Percentiles rank a stretch among this genome's conserved stretches.
Conservation (phyloP, 2,888 invertebrate species). For the Melanotus villosus region DNA sequence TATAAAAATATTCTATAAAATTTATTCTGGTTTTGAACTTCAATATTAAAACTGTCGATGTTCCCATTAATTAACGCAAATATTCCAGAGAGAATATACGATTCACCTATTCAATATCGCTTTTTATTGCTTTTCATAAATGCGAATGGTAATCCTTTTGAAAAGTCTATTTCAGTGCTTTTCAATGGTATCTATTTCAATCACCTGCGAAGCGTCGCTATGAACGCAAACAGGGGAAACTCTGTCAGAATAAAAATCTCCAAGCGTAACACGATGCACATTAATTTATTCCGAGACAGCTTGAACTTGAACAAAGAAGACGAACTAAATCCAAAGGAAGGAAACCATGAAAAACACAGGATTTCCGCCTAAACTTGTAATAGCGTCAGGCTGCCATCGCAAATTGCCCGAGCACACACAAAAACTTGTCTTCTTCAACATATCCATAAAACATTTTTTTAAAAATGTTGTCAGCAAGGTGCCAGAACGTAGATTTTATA, state of each 20-base stretch:
- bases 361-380: slow-evolving; percentile 44
- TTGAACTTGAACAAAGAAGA: slow-evolving; percentile 40
- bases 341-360: slow-evolving; percentile 42
- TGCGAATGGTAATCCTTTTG: too few species aligned
- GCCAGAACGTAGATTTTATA: neutral
- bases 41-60: too few species aligned
- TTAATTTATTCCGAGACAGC: slow-evolving; percentile 31
- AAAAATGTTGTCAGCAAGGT: slow-evolving; percentile 1
- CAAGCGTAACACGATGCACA: slow-evolving; percentile 34
- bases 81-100: too few species aligned
- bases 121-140: too few species aligned
- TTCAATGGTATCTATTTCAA: too few species aligned
- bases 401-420: slow-evolving; percentile 5
- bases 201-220: neutral
- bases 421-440: slow-evolving; percentile 11
- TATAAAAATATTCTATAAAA: too few species aligned
- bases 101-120: too few species aligned
- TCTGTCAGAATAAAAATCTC: slow-evolving; percentile 16
- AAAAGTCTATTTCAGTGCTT: too few species aligned
- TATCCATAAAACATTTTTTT: slow-evolving; percentile 14
- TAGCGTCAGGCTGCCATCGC: slow-evolving; percentile 23
- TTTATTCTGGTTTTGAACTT: too few species aligned
- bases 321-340: slow-evolving; percentile 36
- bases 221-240: neutral
- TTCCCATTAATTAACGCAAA: too few species aligned